Evolutionary conservation across 2,797 vertebrate species (phyloP), one percentile per base, ranked within the genome.

Genomic region (Macropodus opercularis): DNA sequence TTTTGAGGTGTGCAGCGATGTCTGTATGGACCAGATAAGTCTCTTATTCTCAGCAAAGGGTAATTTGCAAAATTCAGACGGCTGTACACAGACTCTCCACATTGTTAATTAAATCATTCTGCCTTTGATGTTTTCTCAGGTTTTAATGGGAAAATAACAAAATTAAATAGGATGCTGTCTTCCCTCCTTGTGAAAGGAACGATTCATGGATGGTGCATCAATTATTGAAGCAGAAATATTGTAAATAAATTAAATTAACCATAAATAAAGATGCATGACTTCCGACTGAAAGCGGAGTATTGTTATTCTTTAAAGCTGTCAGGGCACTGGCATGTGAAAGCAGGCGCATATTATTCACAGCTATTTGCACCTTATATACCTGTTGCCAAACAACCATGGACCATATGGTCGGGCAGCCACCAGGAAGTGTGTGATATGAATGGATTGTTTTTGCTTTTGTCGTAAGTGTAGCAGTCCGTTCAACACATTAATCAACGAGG

Each of bases 41-140:
- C 87, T 87, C 87, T 88, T 88, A 90, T 93, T 93, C 86, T 85
- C 79, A 80, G 89, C 81, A 87, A 92, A 92, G 87, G 85, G 83
- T 87, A 87, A 92, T 93, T 91, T 90, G 86, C 77, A 85, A 81
- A 89, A 87, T 86, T 86, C 81, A 84, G 84, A 86, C 79, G 65
- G 85, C 80, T 85, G 76, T 88, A 91, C 85, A 90, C 86, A 88
- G 75, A 79, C 90, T 83, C 87, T 89, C 81, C 85, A 87, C 85
- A 91, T 90, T 91, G 89, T 90, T 92, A 93, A 93, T 93, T 93
- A 91, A 93, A 92, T 91, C 80, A 89, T 90, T 80, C 68, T 63
- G 72, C 84, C 89, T 93, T 93, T 93, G 91, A 92, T 92, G 89
- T 92, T 89, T 87, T 82, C 84, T 85, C 79, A 79, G 79, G 87